Conservation (phyloP, 2,888 invertebrate genomes). For the Dasypogon diadema region DNA sequence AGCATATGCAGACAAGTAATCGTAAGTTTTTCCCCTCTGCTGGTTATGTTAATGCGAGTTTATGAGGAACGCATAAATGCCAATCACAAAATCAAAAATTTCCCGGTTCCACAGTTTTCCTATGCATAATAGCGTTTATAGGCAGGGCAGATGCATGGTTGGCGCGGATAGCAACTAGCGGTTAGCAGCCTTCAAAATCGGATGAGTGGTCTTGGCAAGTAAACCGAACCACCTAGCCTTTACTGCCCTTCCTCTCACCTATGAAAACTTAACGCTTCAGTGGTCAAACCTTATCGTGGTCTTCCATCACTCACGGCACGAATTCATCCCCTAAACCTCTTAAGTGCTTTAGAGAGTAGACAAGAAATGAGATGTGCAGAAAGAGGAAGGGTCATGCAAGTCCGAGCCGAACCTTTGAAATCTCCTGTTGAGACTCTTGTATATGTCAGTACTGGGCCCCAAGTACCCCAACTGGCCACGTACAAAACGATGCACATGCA, state of each 20-base stretch:
- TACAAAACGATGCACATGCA: not conserved
- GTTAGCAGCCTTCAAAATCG: not conserved
- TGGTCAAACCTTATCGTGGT: constrained; percentile 46
- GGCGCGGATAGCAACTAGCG: too few species aligned
- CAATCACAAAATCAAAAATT: constrained; percentile 49
- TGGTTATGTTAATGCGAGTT: constrained; percentile 47
- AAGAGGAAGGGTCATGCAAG: constrained; percentile 34
- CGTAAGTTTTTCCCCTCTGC: constrained; percentile 38
- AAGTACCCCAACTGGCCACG: not conserved
- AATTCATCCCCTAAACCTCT: not conserved
- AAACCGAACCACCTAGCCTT: not conserved
- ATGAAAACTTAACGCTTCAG: constrained; percentile 37
- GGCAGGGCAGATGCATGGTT: not conserved
- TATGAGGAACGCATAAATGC: constrained; percentile 43
- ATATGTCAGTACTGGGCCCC: not conserved
- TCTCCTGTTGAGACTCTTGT: not conserved
- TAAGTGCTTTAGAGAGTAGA: not conserved
- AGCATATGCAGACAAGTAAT: constrained; percentile 1
- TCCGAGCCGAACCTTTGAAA: not conserved
- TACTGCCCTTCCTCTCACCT: constrained; percentile 9
- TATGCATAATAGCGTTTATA: not conserved
- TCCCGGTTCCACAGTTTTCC: constrained; percentile 14
- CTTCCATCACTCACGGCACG: constrained; percentile 22
- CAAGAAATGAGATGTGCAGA: not conserved
- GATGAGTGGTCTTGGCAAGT: not conserved